Percentiles rank a stretch among this genome's conserved stretches.
Evolutionary conservation across 2,797 vertebrate species (phyloP).

Genomic region (Centropyge bicolor): DNA sequence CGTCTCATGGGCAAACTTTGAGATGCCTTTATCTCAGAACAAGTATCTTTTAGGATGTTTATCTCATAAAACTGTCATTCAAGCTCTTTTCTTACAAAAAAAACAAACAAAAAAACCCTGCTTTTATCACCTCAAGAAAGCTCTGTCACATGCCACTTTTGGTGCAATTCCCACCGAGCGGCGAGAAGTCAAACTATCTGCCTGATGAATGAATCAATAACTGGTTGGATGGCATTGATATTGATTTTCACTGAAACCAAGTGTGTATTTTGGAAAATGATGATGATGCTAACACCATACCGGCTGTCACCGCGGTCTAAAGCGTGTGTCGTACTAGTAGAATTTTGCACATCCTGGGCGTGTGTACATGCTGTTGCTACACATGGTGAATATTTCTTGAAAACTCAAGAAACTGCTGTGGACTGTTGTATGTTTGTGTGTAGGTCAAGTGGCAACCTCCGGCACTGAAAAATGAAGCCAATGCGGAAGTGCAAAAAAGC

Average conservation of each 20-base stretch:
- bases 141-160: slow-evolving; percentile 10
- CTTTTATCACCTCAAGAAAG: slow-evolving; percentile 24
- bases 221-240: not conserved
- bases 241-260: not conserved
- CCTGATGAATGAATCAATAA: slow-evolving; percentile 6
- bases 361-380: not conserved
- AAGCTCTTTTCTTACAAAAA: not conserved
- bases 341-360: not conserved
- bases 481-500: too few relatives aligned
- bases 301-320: not conserved
- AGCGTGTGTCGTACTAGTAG: not conserved
- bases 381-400: not conserved
- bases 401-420: not conserved
- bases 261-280: not conserved
- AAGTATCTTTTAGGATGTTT: slow-evolving; percentile 15
- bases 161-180: slow-evolving; percentile 10
- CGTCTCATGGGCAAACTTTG: slow-evolving; percentile 25
- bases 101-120: not conserved
- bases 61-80: slow-evolving; percentile 11
- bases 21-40: slow-evolving; percentile 11
- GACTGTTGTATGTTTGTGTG: not conserved
- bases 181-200: slow-evolving; percentile 1
- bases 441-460: too few relatives aligned
- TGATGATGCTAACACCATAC: not conserved
- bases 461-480: too few relatives aligned